phyloP scores from a whole-genome alignment of 1,140 invertebrate species.

The Trialeurodes vaporariorum region DNA sequence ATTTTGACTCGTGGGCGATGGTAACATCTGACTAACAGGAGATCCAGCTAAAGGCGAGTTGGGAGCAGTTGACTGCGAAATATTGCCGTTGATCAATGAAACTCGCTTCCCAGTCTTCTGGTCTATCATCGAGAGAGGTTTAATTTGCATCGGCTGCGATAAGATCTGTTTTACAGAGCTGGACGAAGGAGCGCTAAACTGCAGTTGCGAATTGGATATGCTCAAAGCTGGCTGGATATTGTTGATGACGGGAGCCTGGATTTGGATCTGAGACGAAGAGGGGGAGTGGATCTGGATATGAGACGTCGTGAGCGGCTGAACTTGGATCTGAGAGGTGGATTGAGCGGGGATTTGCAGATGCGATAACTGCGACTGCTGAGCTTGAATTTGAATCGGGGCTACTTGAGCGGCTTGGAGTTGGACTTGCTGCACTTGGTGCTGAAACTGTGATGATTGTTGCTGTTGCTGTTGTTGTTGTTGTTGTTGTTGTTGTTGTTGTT shows the following conservation, averaged over 20 bases:
- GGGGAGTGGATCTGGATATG: neutral
- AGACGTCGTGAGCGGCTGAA: neutral
- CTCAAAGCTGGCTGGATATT: neutral
- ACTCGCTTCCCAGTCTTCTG: neutral
- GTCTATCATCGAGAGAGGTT: too few species aligned
- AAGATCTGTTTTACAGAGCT: too few species aligned
- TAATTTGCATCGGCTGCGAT: neutral
- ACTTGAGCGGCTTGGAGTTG: too few species aligned
- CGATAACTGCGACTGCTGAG: conserved; percentile 9
- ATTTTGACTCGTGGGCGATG: neutral
- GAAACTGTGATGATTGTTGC: neutral
- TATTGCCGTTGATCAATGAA: neutral
- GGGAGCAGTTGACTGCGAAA: neutral
- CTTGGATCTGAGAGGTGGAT: neutral
- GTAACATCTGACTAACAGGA: neutral
- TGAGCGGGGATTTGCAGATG: neutral
- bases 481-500: neutral
- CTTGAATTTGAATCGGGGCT: conserved; percentile 4
- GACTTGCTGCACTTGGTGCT: neutral
- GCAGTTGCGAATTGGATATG: neutral
- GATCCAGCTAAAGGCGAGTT: neutral
- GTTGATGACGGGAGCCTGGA: neutral
- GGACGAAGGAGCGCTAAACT: too few species aligned
- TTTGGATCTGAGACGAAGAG: neutral
- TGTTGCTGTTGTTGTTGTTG: neutral